Evolutionary conservation across 2,888 invertebrate species (phyloP).

Genomic region (Atethmia centrago): DNA sequence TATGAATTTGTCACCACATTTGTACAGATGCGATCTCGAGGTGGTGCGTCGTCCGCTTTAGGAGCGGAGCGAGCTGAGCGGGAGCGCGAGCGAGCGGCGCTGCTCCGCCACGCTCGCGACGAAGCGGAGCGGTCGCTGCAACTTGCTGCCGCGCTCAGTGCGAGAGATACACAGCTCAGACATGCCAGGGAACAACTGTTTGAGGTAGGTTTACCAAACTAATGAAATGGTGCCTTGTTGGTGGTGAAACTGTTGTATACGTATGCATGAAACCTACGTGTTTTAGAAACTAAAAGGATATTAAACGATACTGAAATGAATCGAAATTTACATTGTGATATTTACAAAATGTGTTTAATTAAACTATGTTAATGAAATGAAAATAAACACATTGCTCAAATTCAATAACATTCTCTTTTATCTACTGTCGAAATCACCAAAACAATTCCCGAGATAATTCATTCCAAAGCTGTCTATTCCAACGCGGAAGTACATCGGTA

Average conservation of each 20-base stretch:
- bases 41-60: slow-evolving; percentile 93
- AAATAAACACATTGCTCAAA: slow-evolving; percentile 10
- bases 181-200: slow-evolving; percentile 96
- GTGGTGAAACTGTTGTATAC: slow-evolving; percentile 12
- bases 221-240: slow-evolving; percentile 37
- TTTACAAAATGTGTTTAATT: neutral
- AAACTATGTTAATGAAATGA: slow-evolving; percentile 11
- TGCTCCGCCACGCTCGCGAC: slow-evolving; percentile 96
- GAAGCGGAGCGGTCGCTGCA: slow-evolving; percentile 97
- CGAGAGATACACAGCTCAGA: slow-evolving; percentile 95
- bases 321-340: slow-evolving; percentile 1
- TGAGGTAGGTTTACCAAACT: slow-evolving; percentile 89
- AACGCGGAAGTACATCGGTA: slow-evolving; percentile 12
- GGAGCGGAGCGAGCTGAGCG: slow-evolving; percentile 92
- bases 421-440: slow-evolving; percentile 4
- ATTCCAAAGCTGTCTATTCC: slow-evolving; percentile 18
- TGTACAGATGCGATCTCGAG: slow-evolving; percentile 92
- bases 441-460: slow-evolving; percentile 36
- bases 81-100: slow-evolving; percentile 96
- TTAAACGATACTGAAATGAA: neutral
- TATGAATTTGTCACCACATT: slow-evolving; percentile 14
- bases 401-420: slow-evolving; percentile 30
- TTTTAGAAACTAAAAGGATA: neutral
- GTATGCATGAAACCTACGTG: neutral
- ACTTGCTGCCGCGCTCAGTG: slow-evolving; percentile 96